Evolutionary conservation across 1,140 invertebrate genomes (phyloP).

Genomic region (Manduca sexta): DNA sequence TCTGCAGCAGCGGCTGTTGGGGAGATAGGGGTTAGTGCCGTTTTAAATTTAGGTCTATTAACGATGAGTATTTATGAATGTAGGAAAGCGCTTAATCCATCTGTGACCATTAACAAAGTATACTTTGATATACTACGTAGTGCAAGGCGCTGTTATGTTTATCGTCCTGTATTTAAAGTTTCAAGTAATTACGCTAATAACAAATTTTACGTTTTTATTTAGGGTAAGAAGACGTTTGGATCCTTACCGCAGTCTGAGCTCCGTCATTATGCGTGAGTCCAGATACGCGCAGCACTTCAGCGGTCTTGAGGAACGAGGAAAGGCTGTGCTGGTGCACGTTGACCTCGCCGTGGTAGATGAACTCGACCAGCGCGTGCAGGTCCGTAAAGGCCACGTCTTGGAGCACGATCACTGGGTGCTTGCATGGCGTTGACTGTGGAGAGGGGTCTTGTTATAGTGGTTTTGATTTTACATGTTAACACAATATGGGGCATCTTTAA

Average conservation of each 20-base stretch:
- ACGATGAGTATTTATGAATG: no score
- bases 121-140: no score
- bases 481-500: no score
- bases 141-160: no score
- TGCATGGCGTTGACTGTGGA: constrained; percentile 91
- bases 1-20: constrained; percentile 75
- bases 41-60: no score
- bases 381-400: constrained; percentile 94
- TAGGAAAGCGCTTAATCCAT: no score
- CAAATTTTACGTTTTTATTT: no score
- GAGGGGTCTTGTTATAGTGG: constrained; percentile 4
- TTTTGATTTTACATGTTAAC: no score
- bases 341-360: constrained; percentile 96
- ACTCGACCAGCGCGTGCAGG: constrained; percentile 92
- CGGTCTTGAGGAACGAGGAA: constrained; percentile 92
- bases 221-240: no score
- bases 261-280: constrained; percentile 91
- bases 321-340: constrained; percentile 93
- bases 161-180: no score
- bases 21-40: neutral
- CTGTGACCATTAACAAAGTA: no score
- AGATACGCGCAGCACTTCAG: constrained; percentile 91
- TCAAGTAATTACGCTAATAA: no score
- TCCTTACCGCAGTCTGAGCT: constrained; percentile 71
- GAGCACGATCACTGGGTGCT: constrained; percentile 95